Evolutionary conservation across 1,140 invertebrate genomes (phyloP), one percentile per base, ranked within the genome.

Genomic region (Aphelenchoides fujianensis): DNA sequence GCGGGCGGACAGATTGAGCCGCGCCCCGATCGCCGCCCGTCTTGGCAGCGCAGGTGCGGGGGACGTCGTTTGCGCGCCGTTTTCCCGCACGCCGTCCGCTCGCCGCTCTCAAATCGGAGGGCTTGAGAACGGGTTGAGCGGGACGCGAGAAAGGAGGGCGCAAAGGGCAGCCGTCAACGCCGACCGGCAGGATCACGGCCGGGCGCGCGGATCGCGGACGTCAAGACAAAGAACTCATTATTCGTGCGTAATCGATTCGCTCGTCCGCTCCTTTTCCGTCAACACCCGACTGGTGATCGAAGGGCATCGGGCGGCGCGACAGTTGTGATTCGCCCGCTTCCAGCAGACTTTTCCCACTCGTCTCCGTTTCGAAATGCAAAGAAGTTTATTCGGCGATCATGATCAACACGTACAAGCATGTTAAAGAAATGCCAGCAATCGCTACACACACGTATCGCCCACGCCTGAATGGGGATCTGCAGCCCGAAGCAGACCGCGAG

Each of bases 361-460:
- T 16, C 12, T 48, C 23, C 41, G 41, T 48, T 12, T 48, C 12
- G 12, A 48, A 48, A 48, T 48, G 12, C 41, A 16, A 12, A 12
- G 41, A 48, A 12, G 12, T 59, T 59, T 59, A 59, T 66, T 66
- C 63, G 32, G 63, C 63, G n/a, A 66, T 66, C 32, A 35, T 35
- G 1, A 66, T 66, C 2, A 66, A 37, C 3, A 66, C 63, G 31
- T 66, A 66, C 23, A n/a, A 66, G 63, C 34, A 66, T 27, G 32
- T 66, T 66, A 30, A 66, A 66, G 32, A 66, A 66, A 35, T 66
- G 16, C 16, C 37, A 35, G 12, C 63, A 30, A 12, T 66, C 63
- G 28, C 53, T 66, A 30, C 37, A 34, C 16, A 66, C 31, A 16
- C n/a, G 23, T 27, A 66, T 66, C 27, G 63, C 63, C 63, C 63